Conservation (phyloP, 2,113 vertebrate genomes). For the rabbit (Oryctolagus cuniculus) region DNA sequence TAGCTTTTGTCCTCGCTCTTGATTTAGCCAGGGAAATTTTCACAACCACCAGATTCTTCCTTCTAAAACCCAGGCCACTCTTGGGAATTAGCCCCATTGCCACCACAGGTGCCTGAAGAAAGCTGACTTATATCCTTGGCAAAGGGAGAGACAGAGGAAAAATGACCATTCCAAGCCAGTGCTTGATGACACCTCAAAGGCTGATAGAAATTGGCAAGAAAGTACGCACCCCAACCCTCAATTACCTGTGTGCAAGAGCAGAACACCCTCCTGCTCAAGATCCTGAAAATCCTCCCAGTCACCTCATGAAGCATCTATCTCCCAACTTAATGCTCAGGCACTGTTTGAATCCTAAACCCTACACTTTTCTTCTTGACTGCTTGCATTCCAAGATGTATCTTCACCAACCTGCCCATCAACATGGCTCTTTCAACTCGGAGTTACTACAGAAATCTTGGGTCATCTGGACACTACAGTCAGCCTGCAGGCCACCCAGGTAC, state of each 20-base stretch:
- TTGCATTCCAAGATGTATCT: not conserved
- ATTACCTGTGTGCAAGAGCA: fast-evolving
- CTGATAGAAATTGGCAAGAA: not conserved
- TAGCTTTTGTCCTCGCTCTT: not conserved
- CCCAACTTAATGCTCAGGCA: not conserved
- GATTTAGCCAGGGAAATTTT: not conserved
- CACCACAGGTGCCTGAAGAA: not conserved
- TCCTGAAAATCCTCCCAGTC: not conserved
- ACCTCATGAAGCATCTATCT: not conserved
- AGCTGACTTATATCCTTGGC: not conserved
- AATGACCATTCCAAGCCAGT: not conserved
- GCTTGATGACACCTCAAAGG: not conserved
- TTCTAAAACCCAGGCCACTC: not conserved
- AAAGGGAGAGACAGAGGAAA: not conserved
- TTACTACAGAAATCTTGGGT: not conserved
- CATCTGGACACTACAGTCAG: too few species aligned
- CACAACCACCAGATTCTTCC: not conserved
- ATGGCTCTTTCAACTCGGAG: not conserved
- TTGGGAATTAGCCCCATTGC: not conserved
- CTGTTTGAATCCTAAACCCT: not conserved
- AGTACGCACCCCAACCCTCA: fast-evolving
- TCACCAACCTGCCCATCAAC: not conserved
- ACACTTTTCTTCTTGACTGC: not conserved
- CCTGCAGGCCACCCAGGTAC: not conserved
- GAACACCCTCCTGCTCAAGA: not conserved